Evolutionary conservation across 2,888 invertebrate genomes (phyloP).

Genomic region (Stratiomys singularior): DNA sequence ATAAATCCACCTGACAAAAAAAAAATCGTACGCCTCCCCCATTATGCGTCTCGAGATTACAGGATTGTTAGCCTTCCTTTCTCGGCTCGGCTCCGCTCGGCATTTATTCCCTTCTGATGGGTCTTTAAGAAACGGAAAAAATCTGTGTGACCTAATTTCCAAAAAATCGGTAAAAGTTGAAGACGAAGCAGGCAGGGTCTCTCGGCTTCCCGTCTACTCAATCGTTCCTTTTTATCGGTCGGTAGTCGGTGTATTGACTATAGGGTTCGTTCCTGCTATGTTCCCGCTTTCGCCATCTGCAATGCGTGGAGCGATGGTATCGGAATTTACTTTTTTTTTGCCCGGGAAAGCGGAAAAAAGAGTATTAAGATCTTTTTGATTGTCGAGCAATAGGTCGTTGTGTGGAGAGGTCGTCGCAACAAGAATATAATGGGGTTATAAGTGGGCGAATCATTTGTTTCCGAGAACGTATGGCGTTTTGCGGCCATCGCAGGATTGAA

Average conservation of each 20-base stretch:
- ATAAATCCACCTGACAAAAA: slow-evolving; percentile 33
- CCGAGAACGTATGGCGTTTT: slow-evolving; percentile 26
- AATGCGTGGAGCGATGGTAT: slow-evolving; percentile 35
- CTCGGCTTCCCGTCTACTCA: neutral
- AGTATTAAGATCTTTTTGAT: slow-evolving; percentile 46
- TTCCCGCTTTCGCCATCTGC: slow-evolving; percentile 14
- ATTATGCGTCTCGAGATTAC: slow-evolving; percentile 30
- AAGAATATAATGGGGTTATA: slow-evolving; percentile 45
- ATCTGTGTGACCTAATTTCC: slow-evolving; percentile 45
- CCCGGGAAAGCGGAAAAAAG: slow-evolving; percentile 7
- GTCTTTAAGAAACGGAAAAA: slow-evolving; percentile 24
- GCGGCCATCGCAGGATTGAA: neutral
- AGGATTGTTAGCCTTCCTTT: slow-evolving; percentile 19
- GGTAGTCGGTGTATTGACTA: slow-evolving; percentile 4
- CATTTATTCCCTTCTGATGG: slow-evolving; percentile 1
- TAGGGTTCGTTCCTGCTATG: neutral
- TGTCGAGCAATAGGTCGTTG: slow-evolving; percentile 42
- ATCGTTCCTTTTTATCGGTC: slow-evolving; percentile 27
- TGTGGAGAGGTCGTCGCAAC: slow-evolving; percentile 27
- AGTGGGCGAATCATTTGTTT: slow-evolving; percentile 43
- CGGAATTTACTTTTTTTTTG: slow-evolving; percentile 12
- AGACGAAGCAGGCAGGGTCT: neutral
- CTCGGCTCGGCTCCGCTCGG: neutral
- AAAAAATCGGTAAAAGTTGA: slow-evolving; percentile 2
- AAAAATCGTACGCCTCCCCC: slow-evolving; percentile 10